These are phyloP conservation scores for Fundulus diaphanus DNA, from an alignment of 2,797 vertebrate genomes.

Conservation along the genomic window DNA sequence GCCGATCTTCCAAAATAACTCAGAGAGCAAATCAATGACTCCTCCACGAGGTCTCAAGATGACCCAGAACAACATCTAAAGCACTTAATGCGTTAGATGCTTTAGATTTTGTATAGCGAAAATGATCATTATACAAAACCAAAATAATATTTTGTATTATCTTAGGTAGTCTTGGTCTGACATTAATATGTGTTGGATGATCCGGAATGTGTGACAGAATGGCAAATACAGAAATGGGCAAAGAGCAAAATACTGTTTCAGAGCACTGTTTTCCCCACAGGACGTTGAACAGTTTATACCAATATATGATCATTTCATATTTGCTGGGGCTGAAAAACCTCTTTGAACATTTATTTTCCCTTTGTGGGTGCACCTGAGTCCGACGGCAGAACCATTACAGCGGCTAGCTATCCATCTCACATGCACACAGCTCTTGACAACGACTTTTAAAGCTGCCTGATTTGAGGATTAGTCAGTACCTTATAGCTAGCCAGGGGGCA, in stretches of 20 bases:
- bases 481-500: conserved; percentile 44
- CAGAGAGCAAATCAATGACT: not conserved
- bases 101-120: no score
- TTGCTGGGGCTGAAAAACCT: conserved; percentile 28
- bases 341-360: conserved; percentile 14
- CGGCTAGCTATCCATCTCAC: conserved; percentile 46
- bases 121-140: no score
- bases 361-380: conserved; percentile 20
- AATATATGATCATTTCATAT: not conserved
- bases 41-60: not conserved
- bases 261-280: not conserved
- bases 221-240: not conserved
- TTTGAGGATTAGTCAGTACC: conserved; percentile 49
- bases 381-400: conserved; percentile 37
- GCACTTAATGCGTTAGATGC: no score
- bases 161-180: not conserved
- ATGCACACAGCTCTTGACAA: conserved; percentile 25
- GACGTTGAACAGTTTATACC: not conserved
- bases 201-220: not conserved
- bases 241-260: not conserved
- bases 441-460: conserved; percentile 55
- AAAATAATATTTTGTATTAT: not conserved
- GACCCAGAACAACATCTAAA: not conserved
- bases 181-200: not conserved
- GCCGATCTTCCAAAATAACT: not conserved